phyloP scores from a whole-genome alignment of 2,888 invertebrate genomes.

The Lepidochrysops patricia region DNA sequence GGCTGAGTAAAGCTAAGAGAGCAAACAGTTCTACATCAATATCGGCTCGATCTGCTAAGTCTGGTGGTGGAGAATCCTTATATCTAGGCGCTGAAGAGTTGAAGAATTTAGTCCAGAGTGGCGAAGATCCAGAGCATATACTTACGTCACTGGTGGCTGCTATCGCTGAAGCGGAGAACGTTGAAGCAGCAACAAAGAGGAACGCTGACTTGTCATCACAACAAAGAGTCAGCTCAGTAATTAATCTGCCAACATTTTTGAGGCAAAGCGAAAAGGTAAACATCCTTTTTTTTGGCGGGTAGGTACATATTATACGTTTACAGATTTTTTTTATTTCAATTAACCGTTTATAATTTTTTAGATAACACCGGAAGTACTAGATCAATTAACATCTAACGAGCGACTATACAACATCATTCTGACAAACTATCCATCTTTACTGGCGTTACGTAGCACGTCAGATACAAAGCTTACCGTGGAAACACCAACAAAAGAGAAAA shows the following conservation, averaged over 20 bases:
- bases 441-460: slow-evolving; percentile 77
- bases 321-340: too few species aligned
- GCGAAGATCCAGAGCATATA: slow-evolving; percentile 79
- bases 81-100: slow-evolving; percentile 80
- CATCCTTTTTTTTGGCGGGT: too few species aligned
- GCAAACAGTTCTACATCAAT: slow-evolving; percentile 71
- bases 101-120: slow-evolving; percentile 80
- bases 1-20: slow-evolving; percentile 67
- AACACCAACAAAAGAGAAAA: slow-evolving; percentile 33
- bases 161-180: slow-evolving; percentile 67
- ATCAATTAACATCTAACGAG: slow-evolving; percentile 77
- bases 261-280: slow-evolving; percentile 81
- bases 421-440: slow-evolving; percentile 81
- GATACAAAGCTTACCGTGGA: slow-evolving; percentile 74
- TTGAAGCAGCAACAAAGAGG: slow-evolving; percentile 59
- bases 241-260: slow-evolving; percentile 87
- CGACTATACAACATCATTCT: slow-evolving; percentile 80
- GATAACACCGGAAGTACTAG: slow-evolving; percentile 82
- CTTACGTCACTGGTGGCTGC: slow-evolving; percentile 77
- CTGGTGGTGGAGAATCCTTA: slow-evolving; percentile 70
- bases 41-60: slow-evolving; percentile 48
- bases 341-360: slow-evolving; percentile 38
- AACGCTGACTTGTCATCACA: slow-evolving; percentile 57
- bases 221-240: slow-evolving; percentile 77
- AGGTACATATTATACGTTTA: too few species aligned